phyloP scores from a whole-genome alignment of 92 coral and sea anemone species.

The Epizoanthus illoricatus region DNA sequence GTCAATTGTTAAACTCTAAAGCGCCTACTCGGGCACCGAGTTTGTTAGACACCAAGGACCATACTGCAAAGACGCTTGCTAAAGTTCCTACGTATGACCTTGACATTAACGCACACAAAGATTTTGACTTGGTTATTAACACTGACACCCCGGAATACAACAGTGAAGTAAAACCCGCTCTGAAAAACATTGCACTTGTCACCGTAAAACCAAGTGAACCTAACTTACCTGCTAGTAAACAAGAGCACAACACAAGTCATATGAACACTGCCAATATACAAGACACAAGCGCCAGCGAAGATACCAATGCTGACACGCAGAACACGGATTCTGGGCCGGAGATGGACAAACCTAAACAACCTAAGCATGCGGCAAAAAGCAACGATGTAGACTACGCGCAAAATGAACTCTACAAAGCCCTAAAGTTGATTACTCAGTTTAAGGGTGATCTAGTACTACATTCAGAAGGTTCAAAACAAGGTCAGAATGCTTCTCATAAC shows the following conservation, averaged over 20 bases:
- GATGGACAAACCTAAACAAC: background rate
- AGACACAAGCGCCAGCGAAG: background rate
- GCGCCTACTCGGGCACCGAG: background rate
- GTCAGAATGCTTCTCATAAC: background rate
- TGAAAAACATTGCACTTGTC: background rate
- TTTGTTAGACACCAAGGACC: background rate
- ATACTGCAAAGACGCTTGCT: background rate
- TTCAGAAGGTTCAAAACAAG: background rate
- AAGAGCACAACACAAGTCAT: background rate
- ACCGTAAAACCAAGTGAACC: background rate
- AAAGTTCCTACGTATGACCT: conserved; percentile 3
- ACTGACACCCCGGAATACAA: background rate
- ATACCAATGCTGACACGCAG: background rate
- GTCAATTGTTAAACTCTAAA: background rate
- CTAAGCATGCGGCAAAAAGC: background rate
- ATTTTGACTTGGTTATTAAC: conserved; percentile 9
- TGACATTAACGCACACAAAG: background rate
- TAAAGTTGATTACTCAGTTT: background rate
- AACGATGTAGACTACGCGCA: background rate
- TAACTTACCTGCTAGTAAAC: background rate
- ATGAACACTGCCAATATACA: background rate
- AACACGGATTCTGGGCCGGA: background rate
- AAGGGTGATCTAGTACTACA: background rate
- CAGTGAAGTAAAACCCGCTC: background rate
- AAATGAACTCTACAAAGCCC: background rate